phyloP scores from a whole-genome alignment of 37 sponge, comb jelly and placozoan species.

The Amphimedon queenslandica region DNA sequence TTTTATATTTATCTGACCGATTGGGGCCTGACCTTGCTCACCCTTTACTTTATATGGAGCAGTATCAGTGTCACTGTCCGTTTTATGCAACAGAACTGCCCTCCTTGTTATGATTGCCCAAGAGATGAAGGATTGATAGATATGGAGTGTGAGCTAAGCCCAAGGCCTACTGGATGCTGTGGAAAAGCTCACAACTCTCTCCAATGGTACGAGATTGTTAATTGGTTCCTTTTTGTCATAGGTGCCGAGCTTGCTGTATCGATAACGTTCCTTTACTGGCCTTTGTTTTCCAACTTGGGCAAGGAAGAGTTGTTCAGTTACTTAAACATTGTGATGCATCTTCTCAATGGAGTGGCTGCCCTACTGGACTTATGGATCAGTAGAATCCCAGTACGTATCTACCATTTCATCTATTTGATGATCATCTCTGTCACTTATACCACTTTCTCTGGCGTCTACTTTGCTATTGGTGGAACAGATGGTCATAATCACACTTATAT shows the following conservation, averaged over 20 bases:
- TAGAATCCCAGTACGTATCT: conserved; percentile 22
- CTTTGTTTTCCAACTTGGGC: conserved; percentile 22
- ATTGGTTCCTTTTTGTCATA: conserved; percentile 51
- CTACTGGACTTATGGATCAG: conserved; percentile 40
- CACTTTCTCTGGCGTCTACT: conserved; percentile 50
- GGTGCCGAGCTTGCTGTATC: conserved; percentile 21
- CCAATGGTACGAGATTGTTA: conserved; percentile 71
- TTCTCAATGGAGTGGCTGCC: conserved; percentile 31
- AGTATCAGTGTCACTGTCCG: conserved; percentile 33
- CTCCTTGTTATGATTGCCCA: too few relatives aligned
- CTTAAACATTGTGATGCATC: conserved; percentile 13
- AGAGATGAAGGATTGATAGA: neutral
- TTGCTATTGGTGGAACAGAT: conserved; percentile 34
- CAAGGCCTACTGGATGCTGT: conserved; percentile 28
- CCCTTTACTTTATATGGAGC: conserved; percentile 35
- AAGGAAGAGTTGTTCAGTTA: conserved; percentile 4
- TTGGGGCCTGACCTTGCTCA: conserved; percentile 41
- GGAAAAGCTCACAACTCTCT: neutral
- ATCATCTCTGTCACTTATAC: conserved; percentile 14
- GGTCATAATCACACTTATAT: conserved; percentile 20
- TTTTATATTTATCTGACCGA: conserved; percentile 64
- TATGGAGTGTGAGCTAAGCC: neutral
- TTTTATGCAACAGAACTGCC: conserved; percentile 12
- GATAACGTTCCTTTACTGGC: conserved; percentile 55
- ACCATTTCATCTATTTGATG: conserved; percentile 26